These are phyloP conservation scores for Drosophila insularis DNA, from an alignment of 1,140 invertebrate species.

Conservation along the genomic window DNA sequence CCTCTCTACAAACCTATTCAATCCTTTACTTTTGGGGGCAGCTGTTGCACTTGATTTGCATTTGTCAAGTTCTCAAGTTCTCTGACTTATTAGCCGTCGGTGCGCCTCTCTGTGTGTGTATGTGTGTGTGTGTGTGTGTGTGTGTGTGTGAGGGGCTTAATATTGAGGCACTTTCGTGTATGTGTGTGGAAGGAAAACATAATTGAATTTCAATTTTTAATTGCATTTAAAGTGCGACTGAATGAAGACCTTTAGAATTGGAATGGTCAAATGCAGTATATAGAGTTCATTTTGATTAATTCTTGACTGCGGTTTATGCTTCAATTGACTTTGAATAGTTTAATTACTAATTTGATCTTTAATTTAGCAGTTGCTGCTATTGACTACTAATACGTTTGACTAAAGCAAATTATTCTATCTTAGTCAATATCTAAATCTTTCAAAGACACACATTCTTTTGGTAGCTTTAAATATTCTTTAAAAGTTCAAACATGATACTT, in stretches of 20 bases:
- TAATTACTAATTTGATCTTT: background rate
- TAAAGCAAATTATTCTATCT: no score
- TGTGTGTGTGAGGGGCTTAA: constrained; percentile 1
- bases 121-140: background rate
- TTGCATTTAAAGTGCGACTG: background rate
- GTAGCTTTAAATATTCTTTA: background rate
- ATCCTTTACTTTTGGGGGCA: constrained; percentile 11
- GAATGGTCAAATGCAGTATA: background rate
- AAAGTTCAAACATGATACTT: background rate
- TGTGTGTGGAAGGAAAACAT: constrained; percentile 7
- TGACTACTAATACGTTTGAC: no score
- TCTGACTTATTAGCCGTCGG: constrained; percentile 33
- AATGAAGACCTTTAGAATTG: background rate
- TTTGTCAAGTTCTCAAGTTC: constrained; percentile 23
- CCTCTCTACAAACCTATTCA: background rate
- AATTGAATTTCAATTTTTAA: constrained; percentile 53
- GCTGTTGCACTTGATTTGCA: constrained; percentile 32
- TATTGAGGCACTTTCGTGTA: background rate
- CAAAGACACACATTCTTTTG: no score
- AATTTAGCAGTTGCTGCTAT: no score
- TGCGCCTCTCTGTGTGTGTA: background rate
- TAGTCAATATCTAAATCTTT: no score
- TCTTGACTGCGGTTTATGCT: background rate
- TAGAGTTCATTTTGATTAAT: constrained; percentile 1
- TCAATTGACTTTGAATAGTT: background rate